Evolutionary conservation across 2,888 invertebrate genomes (phyloP), one percentile per base, ranked within the genome.

Genomic region (Frankliniella fusca): DNA sequence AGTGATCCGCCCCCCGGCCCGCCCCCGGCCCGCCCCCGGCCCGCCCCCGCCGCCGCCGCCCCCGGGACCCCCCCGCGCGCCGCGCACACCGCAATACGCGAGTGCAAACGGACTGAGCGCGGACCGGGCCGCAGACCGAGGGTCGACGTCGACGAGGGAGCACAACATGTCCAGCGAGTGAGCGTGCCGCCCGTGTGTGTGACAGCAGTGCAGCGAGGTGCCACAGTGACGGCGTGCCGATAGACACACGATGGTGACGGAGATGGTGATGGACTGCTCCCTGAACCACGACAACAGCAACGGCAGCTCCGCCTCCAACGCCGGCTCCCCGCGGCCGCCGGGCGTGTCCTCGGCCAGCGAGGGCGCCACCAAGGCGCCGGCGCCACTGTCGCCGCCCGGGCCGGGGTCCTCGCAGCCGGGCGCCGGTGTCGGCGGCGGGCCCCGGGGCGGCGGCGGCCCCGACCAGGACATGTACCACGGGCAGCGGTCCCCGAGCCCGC

Each of bases 341-440:
- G 82, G 38, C 38, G 38, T 38, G 38, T 38, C 38, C 38, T 38
- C 89, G 92, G 88, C 91, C 90, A 81, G 92, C 92, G 85, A 88
- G 88, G 84, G 87, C 87, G 83, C 81, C 83, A 82, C 82, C 81
- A 81, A 92, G 81, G 92, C 91, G 86, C 92, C 92, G 84, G 92
- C 92, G 84, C 81, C 83, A 82, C 81, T 80, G 81, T 76, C 70
- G 9, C 70, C 70, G 27, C 5, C 70, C 27, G 81, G 83, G 83
- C 81, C 81, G 81, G 83, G 76, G 50, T 81, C 65, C 83, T 15
- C 54, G 15, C 54, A 54, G 54, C 18, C 18, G 20, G 54, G 54
- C 54, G 54, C 18, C 54, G 54, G 54, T 81, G 86, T 92, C 92
- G 87, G 87, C 83, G 87, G 87, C 83, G 87, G 87, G 82, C 70